Percentiles rank a stretch among this genome's conserved stretches.
Conservation (phyloP, 2,797 vertebrate genomes). For the Apodemus agrarius region DNA sequence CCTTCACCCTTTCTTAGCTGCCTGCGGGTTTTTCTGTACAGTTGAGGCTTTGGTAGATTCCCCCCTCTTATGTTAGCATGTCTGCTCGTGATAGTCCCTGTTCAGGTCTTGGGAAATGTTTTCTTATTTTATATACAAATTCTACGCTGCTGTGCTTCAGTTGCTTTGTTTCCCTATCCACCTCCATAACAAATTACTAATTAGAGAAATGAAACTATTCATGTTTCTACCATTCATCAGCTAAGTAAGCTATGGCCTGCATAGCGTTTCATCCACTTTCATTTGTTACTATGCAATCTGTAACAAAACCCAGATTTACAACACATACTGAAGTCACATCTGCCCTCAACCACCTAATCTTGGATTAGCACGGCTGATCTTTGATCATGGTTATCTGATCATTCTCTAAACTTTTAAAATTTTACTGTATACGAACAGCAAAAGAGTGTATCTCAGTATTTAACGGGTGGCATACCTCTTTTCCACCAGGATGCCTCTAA, state of each 20-base stretch:
- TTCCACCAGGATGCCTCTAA: background rate
- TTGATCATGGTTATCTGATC: background rate
- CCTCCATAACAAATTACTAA: background rate
- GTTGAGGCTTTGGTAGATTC: background rate
- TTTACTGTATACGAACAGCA: background rate
- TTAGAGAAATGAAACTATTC: background rate
- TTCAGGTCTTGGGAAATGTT: background rate
- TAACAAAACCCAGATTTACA: constrained; percentile 44
- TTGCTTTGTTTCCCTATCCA: background rate
- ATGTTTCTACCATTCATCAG: background rate
- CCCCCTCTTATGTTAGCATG: background rate
- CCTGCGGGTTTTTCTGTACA: background rate
- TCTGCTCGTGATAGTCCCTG: background rate
- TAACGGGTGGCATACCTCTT: background rate
- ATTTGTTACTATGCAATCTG: background rate
- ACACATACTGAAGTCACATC: background rate
- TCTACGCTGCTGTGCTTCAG: background rate
- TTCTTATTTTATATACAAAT: constrained; percentile 22
- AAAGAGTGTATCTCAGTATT: background rate
- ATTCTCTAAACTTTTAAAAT: background rate
- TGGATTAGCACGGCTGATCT: background rate
- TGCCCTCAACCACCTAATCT: background rate
- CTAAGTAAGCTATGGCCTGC: background rate
- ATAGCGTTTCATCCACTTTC: background rate
- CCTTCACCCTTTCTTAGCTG: background rate